Evolutionary conservation across 1,140 invertebrate species (phyloP).

Genomic region (Panonychus citri): DNA sequence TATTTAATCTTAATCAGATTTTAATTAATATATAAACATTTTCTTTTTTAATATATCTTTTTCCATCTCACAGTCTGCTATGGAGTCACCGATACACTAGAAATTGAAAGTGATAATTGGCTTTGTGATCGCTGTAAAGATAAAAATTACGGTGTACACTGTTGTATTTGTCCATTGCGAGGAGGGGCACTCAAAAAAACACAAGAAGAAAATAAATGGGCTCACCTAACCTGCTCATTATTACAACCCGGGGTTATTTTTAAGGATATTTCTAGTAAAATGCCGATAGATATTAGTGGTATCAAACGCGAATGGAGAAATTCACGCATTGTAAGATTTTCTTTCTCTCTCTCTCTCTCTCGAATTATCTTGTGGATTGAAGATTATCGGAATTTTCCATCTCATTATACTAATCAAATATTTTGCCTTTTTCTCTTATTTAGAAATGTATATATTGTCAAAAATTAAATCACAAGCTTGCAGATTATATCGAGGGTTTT

Average conservation of each 20-base stretch:
- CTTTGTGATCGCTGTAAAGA: constrained; percentile 20
- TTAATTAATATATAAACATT: no score
- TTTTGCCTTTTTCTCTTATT: neutral
- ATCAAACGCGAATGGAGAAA: neutral
- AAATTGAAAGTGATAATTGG: constrained; percentile 15
- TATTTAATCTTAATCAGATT: neutral
- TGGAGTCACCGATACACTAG: neutral
- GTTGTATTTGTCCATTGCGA: constrained; percentile 30
- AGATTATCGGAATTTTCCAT: no score
- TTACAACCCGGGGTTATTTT: constrained; percentile 24
- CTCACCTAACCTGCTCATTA: constrained; percentile 30
- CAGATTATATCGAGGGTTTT: neutral
- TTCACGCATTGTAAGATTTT: neutral
- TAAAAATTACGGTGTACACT: constrained; percentile 9
- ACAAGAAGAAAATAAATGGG: constrained; percentile 20
- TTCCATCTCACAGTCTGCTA: constrained; percentile 4
- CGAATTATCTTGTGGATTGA: neutral
- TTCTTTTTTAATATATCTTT: neutral
- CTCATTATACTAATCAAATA: no score
- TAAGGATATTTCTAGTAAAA: constrained; percentile 19
- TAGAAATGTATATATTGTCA: neutral
- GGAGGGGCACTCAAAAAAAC: constrained; percentile 38
- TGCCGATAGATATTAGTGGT: constrained; percentile 23
- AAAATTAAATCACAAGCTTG: neutral
- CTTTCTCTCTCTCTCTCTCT: no score